Base-by-base conservation (phyloP, 2,888 invertebrate species). In the Drosophila formosana region DNA sequence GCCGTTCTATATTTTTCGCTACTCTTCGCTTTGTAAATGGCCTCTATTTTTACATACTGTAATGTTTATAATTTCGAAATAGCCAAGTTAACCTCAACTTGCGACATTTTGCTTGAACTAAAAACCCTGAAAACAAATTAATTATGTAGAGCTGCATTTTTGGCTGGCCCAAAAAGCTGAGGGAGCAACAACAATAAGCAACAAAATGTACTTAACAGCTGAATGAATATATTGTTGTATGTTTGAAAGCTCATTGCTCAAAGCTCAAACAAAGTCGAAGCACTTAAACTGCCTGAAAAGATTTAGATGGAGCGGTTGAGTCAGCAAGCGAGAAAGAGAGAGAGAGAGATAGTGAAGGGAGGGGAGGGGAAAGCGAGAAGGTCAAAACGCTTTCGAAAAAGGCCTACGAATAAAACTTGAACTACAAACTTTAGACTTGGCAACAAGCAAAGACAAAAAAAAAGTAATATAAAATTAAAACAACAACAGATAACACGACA, bases 361-460 rank as follows among this genome's bases (percentile, higher is more conserved):
- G 6, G 51, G n/a, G 51, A 8, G 71, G 28, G 64, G n/a, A 47
- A 4, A 47, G 67, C 50, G 61, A 53, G 73, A 80, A 78, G 80
- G 80, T 78, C 81, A 83, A 69, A 71, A 63, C 46, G 80, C 75
- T 80, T 82, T 84, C 66, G 37, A 72, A 78, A 72, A 72, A 80
- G 73, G 86, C 83, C 83, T 80, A 82, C 46, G 55, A 58, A 74
- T 61, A 68, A 72, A 72, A 80, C 80, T 81, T 84, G 68, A 84
- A 81, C 82, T 84, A 79, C 76, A 81, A 79, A 84, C 82, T 79
- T 79, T 77, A 79, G 74, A 84, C 79, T 71, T 74, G 74, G 74
- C 74, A 71, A 60, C 70, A 74, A 57, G 58, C 62, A 30, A n/a
- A 62, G 49, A 47, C 7, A 39, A 28, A 62, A 34, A n/a, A 46